Conservation (phyloP, 2,888 invertebrate genomes). For the Noctua fimbriata region DNA sequence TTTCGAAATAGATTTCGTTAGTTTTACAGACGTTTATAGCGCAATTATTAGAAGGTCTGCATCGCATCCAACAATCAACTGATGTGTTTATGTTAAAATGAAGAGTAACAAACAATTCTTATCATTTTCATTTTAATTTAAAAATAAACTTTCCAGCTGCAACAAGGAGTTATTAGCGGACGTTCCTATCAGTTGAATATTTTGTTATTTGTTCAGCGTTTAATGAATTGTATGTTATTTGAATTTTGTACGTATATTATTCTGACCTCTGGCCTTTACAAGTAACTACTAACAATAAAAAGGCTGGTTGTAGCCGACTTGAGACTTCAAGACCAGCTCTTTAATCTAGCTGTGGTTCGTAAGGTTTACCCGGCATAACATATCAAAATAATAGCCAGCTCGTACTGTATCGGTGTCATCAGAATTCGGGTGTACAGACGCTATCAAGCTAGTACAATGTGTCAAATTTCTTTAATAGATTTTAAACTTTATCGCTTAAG, state of each 20-base stretch:
- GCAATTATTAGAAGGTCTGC: not conserved
- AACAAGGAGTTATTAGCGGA: slow-evolving; percentile 34
- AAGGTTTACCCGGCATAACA: not conserved
- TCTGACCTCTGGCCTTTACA: not conserved
- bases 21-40: not conserved
- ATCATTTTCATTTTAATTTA: slow-evolving; percentile 24
- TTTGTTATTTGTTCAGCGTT: not conserved
- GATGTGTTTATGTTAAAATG: not conserved
- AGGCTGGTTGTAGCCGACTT: not conserved
- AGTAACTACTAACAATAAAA: not conserved
- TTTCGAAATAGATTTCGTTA: not conserved
- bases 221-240: not conserved
- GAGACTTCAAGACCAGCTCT: not conserved
- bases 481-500: too few relatives aligned
- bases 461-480: too few relatives aligned
- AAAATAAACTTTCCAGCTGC: slow-evolving; percentile 21
- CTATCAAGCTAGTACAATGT: too few relatives aligned
- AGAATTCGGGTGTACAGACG: not conserved
- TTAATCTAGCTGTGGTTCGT: not conserved
- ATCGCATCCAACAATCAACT: not conserved
- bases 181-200: slow-evolving; percentile 32
- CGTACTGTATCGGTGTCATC: not conserved
- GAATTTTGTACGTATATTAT: not conserved
- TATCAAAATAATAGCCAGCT: too few relatives aligned
- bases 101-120: slow-evolving; percentile 4